Evolutionary conservation across 2,888 invertebrate genomes (phyloP).

Genomic region (Diloba caeruleocephala): DNA sequence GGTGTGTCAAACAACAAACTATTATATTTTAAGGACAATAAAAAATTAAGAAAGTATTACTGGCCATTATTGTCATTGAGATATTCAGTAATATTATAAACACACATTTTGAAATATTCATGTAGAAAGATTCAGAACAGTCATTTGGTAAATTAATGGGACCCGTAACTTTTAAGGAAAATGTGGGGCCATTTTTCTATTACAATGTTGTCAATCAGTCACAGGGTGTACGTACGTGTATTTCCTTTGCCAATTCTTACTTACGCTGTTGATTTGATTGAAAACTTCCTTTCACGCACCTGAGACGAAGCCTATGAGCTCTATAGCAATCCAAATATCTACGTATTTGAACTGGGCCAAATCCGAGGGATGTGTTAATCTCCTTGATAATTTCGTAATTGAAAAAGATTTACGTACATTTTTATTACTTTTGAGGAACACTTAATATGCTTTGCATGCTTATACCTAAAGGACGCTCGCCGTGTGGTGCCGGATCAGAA

Average conservation of each 20-base stretch:
- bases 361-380: constrained; percentile 46
- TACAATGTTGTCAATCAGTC: constrained; percentile 87
- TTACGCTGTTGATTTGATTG: constrained; percentile 82
- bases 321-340: too few species aligned
- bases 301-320: constrained; percentile 64
- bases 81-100: constrained; percentile 24
- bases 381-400: constrained; percentile 40
- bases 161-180: constrained; percentile 69
- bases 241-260: constrained; percentile 73
- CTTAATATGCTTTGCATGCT: too few species aligned
- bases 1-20: too few species aligned
- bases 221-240: constrained; percentile 70
- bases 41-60: too few species aligned
- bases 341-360: constrained; percentile 28
- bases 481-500: too few species aligned
- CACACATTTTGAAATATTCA: constrained; percentile 34
- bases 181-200: constrained; percentile 69
- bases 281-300: constrained; percentile 83
- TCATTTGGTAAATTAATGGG: constrained; percentile 68
- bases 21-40: too few species aligned
- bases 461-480: too few species aligned
- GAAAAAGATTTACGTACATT: constrained; percentile 26
- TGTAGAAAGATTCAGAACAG: constrained; percentile 33
- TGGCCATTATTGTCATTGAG: too few species aligned
- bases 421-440: too few species aligned